phyloP scores from a whole-genome alignment of 2,888 invertebrate genomes.

The Dryobotodes eremita region DNA sequence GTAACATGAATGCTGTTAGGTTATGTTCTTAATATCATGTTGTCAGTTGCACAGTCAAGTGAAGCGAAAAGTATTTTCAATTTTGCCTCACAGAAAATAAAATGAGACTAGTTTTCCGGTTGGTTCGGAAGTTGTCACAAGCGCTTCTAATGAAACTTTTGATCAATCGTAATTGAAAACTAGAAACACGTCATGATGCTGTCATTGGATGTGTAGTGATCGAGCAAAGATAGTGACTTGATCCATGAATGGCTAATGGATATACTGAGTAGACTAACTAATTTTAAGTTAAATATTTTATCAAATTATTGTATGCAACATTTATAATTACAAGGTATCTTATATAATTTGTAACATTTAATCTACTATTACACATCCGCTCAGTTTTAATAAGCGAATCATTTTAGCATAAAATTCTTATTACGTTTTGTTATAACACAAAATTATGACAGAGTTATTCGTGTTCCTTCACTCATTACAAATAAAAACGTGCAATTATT shows the following conservation, averaged over 20 bases:
- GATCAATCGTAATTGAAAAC: constrained; percentile 26
- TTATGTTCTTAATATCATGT: not conserved
- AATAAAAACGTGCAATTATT: constrained; percentile 68
- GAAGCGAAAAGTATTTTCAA: constrained; percentile 8
- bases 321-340: constrained; percentile 31
- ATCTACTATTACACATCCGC: constrained; percentile 34
- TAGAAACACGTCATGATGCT: not conserved
- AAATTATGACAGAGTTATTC: constrained; percentile 66
- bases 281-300: constrained; percentile 9
- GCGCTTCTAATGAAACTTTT: constrained; percentile 10
- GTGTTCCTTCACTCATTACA: constrained; percentile 65
- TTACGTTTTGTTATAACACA: constrained; percentile 60
- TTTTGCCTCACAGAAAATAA: constrained; percentile 13
- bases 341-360: constrained; percentile 41
- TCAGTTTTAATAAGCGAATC: constrained; percentile 47
- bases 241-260: not conserved
- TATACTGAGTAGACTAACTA: not conserved
- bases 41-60: constrained; percentile 12
- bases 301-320: constrained; percentile 14
- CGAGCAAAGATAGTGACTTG: not conserved
- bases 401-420: constrained; percentile 64
- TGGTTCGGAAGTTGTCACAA: constrained; percentile 14
- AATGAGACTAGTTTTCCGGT: constrained; percentile 10
- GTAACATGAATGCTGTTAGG: not conserved
- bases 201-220: not conserved